phyloP scores from a whole-genome alignment of 2,888 invertebrate species.

The Willowsia nigromaculata region DNA sequence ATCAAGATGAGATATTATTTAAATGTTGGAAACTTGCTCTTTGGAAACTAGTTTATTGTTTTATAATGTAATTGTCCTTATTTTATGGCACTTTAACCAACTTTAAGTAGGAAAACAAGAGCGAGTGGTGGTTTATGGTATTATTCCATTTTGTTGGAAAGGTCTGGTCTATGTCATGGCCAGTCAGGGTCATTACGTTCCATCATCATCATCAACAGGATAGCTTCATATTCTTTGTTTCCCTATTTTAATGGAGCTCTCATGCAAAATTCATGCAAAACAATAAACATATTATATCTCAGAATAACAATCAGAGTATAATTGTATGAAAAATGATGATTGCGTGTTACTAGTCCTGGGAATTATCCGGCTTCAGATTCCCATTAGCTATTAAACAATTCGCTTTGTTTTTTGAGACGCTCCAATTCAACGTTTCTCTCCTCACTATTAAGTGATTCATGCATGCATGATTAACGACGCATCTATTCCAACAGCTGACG shows the following conservation, averaged over 20 bases:
- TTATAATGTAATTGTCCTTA: too few species aligned
- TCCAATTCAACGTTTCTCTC: background rate
- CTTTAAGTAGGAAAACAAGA: background rate
- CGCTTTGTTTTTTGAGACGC: background rate
- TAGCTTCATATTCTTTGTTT: too few species aligned
- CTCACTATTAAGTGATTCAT: background rate
- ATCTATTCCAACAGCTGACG: background rate
- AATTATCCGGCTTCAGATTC: constrained; percentile 45
- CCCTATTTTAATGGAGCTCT: background rate
- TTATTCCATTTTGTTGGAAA: background rate
- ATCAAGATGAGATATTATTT: too few species aligned
- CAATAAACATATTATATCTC: background rate
- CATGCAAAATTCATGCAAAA: background rate
- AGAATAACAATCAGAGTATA: background rate
- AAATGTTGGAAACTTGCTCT: too few species aligned
- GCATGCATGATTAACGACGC: background rate
- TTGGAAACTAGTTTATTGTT: too few species aligned
- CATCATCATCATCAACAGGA: background rate
- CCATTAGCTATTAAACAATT: constrained; percentile 22
- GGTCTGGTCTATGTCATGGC: constrained; percentile 60
- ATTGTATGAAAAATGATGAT: constrained; percentile 3
- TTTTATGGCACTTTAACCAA: too few species aligned
- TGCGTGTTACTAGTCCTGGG: constrained; percentile 14
- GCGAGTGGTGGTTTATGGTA: background rate
- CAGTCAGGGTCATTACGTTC: constrained; percentile 1